These are phyloP conservation scores for Semnopithecus entellus DNA, from an alignment of 2,113 vertebrate species.

Conservation along the genomic window DNA sequence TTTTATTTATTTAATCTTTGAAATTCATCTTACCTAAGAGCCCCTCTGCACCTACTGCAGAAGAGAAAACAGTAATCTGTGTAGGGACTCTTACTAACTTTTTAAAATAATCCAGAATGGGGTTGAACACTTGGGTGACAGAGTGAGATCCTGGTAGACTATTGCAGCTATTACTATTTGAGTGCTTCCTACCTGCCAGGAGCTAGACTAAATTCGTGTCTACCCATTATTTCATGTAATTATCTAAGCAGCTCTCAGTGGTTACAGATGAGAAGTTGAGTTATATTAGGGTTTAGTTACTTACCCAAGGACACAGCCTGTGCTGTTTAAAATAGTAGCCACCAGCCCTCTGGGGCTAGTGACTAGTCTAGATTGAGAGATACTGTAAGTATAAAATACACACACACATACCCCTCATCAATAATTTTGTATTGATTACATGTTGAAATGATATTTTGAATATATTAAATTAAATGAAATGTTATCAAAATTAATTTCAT, in stretches of 20 bases:
- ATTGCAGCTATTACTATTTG: background rate
- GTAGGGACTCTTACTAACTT: background rate
- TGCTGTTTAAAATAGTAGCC: background rate
- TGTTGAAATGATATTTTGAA: background rate
- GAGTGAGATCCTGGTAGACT: background rate
- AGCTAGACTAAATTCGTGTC: background rate
- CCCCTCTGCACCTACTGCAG: background rate
- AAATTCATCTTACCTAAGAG: background rate
- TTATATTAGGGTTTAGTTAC: background rate
- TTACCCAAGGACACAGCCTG: background rate
- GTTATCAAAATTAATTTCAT: constrained; percentile 16
- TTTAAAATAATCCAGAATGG: background rate
- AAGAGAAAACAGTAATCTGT: background rate
- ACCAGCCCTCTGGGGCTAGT: background rate
- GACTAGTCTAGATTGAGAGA: background rate
- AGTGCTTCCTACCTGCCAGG: background rate
- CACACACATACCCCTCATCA: background rate
- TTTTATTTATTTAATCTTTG: background rate
- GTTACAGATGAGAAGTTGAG: constrained; percentile 26
- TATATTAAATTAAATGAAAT: background rate
- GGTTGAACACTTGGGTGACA: background rate
- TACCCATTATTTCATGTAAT: background rate
- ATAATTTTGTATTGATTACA: background rate
- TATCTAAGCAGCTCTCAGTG: background rate
- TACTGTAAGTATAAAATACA: background rate